Percentiles rank a stretch among this genome's conserved stretches.
Conservation (phyloP, 2,113 vertebrate genomes). For the Cacatua alba region DNA sequence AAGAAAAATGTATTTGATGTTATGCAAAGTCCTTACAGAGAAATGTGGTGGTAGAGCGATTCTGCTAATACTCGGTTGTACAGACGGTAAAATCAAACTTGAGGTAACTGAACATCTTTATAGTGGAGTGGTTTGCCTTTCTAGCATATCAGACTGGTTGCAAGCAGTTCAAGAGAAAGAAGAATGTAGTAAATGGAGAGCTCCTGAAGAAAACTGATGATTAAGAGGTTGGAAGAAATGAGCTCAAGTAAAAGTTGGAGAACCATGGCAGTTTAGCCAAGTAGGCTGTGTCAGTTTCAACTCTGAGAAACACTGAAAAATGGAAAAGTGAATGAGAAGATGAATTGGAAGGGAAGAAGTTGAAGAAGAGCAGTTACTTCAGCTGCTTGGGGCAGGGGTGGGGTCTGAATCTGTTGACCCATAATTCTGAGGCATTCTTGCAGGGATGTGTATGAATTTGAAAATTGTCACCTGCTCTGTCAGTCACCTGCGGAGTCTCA, state of each 20-base stretch:
- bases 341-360: neutral
- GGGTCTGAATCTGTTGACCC: neutral
- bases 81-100: neutral
- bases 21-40: neutral
- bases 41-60: neutral
- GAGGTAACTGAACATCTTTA: neutral
- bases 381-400: accelerated
- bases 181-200: neutral
- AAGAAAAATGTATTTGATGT: neutral
- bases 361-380: neutral
- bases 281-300: neutral
- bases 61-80: neutral
- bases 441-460: neutral
- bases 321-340: neutral
- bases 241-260: neutral
- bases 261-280: neutral
- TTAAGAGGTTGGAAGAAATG: neutral
- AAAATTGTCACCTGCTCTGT: neutral
- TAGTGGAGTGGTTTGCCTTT: neutral
- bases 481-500: neutral
- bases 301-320: neutral
- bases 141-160: neutral
- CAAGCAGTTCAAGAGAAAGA: neutral
- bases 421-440: neutral
- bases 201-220: neutral